Base-by-base conservation (phyloP, 35 echinoderm and acorn worm genomes). In the Holothuria glaberrima region DNA sequence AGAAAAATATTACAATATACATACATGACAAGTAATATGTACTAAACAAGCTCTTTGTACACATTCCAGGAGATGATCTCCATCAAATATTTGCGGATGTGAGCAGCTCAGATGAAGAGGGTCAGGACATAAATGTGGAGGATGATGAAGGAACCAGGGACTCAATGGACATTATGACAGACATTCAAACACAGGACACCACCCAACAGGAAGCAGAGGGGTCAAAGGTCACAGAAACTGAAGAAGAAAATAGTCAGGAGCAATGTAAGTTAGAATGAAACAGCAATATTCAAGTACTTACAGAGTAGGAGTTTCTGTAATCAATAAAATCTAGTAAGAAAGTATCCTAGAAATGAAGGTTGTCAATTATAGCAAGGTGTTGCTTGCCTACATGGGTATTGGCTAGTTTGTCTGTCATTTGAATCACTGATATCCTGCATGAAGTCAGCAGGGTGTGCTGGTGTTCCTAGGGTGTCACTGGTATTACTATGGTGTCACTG, bases 61-160 rank as follows among this genome's bases (percentile, higher is more conserved):
- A 30, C 27, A n/a, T 14, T 62, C 6, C 30, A 89, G 91, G 90
- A 12, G 93, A 99, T 68, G 88, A 95, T 46, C 68, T 94, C n/a
- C 82, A 86, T 13, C 87, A 92, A 45, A 95, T 99, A 56, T 94
- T 94, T 79, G 93, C 88, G 27, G 97, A 99, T 30, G 88, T 99
- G 36, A 95, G 88, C 79, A 94, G 93, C 89, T 95, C 97, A 0
- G 96, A 91, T 21, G 92, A 98, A 56, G 91, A 97, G 22, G 83
- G 68, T n/a, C 81, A 92, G 58, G 91, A 92, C 19, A 77, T 92
- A 29, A 92, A 88, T 71, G 70, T 92, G 25, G 92, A 98, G 24
- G 92, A 97, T 12, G 95, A 97, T 16, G 92, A 93, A 28, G 89
- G 90, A 4, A 86, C 89, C 34, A 83, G 89, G 64, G 87, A 89